Percentiles rank a stretch among this genome's conserved stretches.
Evolutionary conservation across 2,888 invertebrate genomes (phyloP).

Genomic region (Trissonchulus sp.): DNA sequence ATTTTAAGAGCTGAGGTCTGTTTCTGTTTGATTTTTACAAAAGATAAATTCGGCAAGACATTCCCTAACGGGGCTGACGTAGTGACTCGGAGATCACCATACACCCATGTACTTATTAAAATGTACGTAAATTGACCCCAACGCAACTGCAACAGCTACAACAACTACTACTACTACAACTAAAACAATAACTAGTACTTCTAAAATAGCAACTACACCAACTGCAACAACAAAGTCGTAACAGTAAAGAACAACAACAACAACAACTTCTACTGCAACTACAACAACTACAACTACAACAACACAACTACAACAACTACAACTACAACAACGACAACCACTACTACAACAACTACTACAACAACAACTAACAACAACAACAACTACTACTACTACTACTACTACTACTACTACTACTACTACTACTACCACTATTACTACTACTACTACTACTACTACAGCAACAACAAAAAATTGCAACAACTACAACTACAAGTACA

Average conservation of each 20-base stretch:
- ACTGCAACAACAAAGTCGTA: no score
- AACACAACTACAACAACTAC: conserved; percentile 13
- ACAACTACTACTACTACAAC: conserved; percentile 22
- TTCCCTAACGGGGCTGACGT: no score
- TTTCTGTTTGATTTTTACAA: no score
- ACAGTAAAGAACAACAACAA: conserved; percentile 20
- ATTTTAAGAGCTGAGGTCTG: no score
- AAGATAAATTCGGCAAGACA: no score
- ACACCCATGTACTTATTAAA: no score
- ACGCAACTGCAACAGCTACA: conserved; percentile 20
- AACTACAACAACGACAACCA: not conserved
- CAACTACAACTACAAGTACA: conserved; percentile 2
- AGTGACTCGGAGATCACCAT: no score
- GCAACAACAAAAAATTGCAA: conserved; percentile 13
- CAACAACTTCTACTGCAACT: conserved; percentile 11
- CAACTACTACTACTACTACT: not conserved
- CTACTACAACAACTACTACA: no score
- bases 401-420: not conserved
- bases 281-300: conserved; percentile 16
- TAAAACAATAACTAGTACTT: conserved; percentile 4
- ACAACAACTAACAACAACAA: not conserved
- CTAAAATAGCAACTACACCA: no score
- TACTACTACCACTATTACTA: not conserved
- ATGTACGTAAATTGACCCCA: no score
- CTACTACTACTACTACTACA: not conserved